These are phyloP conservation scores for Porites australiensis DNA, from an alignment of 64 coral and sea anemone genomes.

Conservation along the genomic window DNA sequence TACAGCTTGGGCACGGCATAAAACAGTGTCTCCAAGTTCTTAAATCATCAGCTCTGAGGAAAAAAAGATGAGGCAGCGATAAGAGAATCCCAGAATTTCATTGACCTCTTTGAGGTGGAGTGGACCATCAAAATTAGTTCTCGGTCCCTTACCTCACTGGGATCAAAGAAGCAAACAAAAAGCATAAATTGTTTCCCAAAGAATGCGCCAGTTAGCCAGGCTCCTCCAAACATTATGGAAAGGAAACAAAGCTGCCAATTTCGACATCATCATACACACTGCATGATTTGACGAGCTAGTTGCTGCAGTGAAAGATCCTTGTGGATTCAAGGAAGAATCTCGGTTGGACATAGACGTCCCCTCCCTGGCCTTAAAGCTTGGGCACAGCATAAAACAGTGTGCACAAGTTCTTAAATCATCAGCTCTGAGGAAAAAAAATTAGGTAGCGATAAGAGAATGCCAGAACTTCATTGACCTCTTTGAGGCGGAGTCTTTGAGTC, in stretches of 20 bases:
- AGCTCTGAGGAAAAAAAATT: constrained; percentile 16
- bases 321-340: background rate
- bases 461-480: constrained; percentile 15
- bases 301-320: background rate
- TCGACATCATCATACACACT: background rate
- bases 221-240: background rate
- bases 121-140: constrained; percentile 24
- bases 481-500: too few species aligned
- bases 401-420: background rate
- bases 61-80: constrained; percentile 11
- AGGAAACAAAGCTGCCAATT: background rate
- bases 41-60: background rate
- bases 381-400: constrained; percentile 35
- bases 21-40: constrained; percentile 21
- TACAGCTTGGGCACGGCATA: constrained; percentile 48
- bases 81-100: background rate
- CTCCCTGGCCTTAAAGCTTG: constrained; percentile 34
- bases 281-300: background rate
- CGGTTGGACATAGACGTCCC: background rate
- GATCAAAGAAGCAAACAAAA: background rate
- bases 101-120: constrained; percentile 32
- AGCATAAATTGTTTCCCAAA: background rate
- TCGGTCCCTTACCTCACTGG: background rate
- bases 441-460: background rate
- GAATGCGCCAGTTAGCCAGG: constrained; percentile 8